A percentile compares a stretch with the other conserved stretches of the same genome.
phyloP scores from a whole-genome alignment of 2,113 vertebrate genomes.

The Notechis scutatus region DNA sequence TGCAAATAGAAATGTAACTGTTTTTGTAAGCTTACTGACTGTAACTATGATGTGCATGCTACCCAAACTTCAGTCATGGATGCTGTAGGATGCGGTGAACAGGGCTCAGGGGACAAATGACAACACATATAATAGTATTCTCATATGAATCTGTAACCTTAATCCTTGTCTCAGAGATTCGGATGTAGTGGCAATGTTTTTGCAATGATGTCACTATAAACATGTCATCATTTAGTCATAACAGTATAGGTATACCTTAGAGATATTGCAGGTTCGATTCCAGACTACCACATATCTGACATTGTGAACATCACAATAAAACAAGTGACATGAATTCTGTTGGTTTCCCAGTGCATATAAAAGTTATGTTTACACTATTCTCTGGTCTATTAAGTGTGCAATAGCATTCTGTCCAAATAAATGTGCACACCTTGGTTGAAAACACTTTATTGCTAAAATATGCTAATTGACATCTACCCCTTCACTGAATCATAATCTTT shows the following conservation, averaged over 20 bases:
- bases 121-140: background rate
- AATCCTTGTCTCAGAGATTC: background rate
- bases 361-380: background rate
- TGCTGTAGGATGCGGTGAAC: background rate
- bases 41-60: background rate
- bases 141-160: background rate
- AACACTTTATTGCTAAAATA: background rate
- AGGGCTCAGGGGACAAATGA: background rate
- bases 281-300: background rate
- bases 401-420: background rate
- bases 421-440: background rate
- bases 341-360: background rate
- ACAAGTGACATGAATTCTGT: background rate
- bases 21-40: background rate
- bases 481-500: background rate
- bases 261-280: background rate
- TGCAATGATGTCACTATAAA: background rate
- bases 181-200: background rate
- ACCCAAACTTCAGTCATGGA: background rate
- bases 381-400: background rate
- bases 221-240: background rate
- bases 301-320: background rate
- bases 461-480: background rate
- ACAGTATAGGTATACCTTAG: background rate
- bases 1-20: background rate